These are phyloP conservation scores for Alexandromys fortis DNA, from an alignment of 2,113 vertebrate species.

Conservation along the genomic window DNA sequence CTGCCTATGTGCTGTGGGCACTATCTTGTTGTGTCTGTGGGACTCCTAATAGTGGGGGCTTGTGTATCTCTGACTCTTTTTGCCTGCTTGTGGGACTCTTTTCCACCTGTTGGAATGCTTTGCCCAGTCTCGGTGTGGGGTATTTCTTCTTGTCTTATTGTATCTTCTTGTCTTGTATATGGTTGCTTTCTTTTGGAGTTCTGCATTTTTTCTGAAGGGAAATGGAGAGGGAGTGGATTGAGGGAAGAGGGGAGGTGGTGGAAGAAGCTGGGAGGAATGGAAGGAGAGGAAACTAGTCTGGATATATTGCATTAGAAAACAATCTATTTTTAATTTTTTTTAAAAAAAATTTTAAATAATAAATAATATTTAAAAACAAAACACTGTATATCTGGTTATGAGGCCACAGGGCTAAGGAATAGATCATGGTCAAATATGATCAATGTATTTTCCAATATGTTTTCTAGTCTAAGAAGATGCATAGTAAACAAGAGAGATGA, in stretches of 20 bases:
- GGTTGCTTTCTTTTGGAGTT: background rate
- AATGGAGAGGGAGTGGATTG: background rate
- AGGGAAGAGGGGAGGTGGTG: background rate
- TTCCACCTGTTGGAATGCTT: background rate
- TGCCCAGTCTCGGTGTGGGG: background rate
- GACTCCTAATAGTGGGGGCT: background rate
- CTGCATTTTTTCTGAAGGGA: background rate
- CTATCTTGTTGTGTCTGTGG: background rate
- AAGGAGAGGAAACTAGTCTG: background rate
- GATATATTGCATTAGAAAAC: background rate
- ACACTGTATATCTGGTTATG: background rate
- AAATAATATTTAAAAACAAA: background rate
- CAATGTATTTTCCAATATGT: background rate
- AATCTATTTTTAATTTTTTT: background rate
- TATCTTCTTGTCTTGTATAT: background rate
- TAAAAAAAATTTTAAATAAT: background rate
- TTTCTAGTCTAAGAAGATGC: constrained; percentile 2
- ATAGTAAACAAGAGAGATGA: background rate
- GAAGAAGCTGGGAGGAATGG: background rate
- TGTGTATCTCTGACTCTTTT: background rate
- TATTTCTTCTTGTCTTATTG: too few relatives aligned
- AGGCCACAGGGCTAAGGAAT: background rate
- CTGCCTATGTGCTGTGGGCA: background rate
- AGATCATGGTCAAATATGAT: background rate
- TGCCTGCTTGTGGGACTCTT: background rate